Evolutionary conservation across 2,888 invertebrate species (phyloP), one percentile per base, ranked within the genome.

Genomic region (Drosophila affinis): DNA sequence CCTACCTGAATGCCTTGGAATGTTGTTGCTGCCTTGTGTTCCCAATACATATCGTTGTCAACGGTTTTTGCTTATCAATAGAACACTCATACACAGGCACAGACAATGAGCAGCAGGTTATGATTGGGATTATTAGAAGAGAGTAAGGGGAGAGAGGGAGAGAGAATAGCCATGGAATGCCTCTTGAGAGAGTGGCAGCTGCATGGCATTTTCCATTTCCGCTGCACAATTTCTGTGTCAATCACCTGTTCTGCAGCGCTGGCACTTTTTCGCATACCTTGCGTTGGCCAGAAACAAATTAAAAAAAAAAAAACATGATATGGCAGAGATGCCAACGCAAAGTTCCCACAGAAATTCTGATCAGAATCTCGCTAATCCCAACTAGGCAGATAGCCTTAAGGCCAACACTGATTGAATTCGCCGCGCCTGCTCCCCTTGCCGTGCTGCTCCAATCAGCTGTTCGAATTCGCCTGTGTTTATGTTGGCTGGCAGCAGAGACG

Each of bases 21-120:
- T 87, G 78, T 52, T 67, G 62, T 55, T 65, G 67, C 55, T 76
- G 69, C 62, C 62, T 60, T 63, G 60, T 65, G 78, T 82, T 78
- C 86, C 75, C 83, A 81, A 84, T 87, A 84, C 81, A 84, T 81
- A 78, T 83, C 75, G 84, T 88, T 80, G 88, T 86, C 87, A 86
- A 86, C 81, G 84, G 72, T 73, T 73, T 75, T 74, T 59, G 70
- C 72, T 85, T 80, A 85, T 88, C 83, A 79, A 81, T 69, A 59
- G 46, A 68, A 59, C 58, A 55, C 54, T 68, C 60, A 76, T 21
- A 21, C 51, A 57, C 47, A 57, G 4, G 57, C 44, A 45, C n/a
- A 59, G 69, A 52, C 55, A 62, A 54, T 61, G 24, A 53, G 70
- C 48, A 53, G 24, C 51, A 51, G 39, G 46, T 67, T 47, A 18